phyloP scores from a whole-genome alignment of 2,113 vertebrate genomes.

The Chamaetylas fuelleborni region DNA sequence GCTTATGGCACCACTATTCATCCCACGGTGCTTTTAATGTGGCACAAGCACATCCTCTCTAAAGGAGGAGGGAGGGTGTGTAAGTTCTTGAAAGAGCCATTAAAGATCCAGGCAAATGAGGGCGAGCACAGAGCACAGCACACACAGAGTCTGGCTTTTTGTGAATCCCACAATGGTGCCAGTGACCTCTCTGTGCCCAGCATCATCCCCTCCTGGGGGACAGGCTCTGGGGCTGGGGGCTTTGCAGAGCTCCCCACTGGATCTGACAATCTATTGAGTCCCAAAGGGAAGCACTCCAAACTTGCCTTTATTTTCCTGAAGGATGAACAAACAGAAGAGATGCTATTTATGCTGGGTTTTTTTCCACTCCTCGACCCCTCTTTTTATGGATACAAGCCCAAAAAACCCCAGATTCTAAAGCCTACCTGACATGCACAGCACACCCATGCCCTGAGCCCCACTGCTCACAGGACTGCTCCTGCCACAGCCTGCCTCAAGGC shows the following conservation, averaged over 20 bases:
- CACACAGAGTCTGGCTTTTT: not conserved
- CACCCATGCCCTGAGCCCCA: not conserved
- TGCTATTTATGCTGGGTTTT: fast-evolving
- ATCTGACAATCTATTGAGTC: slow-evolving; percentile 84
- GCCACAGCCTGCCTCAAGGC: not conserved
- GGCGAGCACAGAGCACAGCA: not conserved
- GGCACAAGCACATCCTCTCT: not conserved
- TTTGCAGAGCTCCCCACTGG: slow-evolving; percentile 26
- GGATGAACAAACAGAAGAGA: not conserved
- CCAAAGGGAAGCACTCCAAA: slow-evolving; percentile 85
- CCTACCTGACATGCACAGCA: not conserved
- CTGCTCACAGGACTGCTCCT: not conserved
- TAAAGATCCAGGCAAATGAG: not conserved
- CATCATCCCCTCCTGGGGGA: slow-evolving; percentile 15
- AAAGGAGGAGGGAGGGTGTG: not conserved
- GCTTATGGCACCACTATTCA: slow-evolving; percentile 40
- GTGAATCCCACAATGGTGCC: slow-evolving; percentile 37
- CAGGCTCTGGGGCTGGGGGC: not conserved
- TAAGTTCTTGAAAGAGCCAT: not conserved
- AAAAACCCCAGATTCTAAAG: not conserved
- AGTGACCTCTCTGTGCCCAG: not conserved
- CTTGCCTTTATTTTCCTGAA: slow-evolving; percentile 90
- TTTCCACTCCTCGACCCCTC: not conserved
- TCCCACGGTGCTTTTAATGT: not conserved
- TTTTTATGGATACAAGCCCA: not conserved